Conservation (phyloP, 2,888 invertebrate species). For the Trissoscelio sp. region DNA sequence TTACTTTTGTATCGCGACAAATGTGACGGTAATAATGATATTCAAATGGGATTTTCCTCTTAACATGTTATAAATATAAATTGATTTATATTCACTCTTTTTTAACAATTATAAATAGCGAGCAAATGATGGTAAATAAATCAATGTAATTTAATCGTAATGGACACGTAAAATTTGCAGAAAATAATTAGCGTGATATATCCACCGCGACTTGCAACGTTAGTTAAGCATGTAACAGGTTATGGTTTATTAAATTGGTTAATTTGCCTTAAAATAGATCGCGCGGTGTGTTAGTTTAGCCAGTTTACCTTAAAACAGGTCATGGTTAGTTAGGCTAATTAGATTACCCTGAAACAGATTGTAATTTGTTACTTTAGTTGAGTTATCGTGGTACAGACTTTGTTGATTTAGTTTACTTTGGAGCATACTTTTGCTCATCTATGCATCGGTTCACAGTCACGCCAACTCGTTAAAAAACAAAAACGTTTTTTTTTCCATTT, state of each 20-base stretch:
- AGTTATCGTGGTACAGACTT: constrained; percentile 28
- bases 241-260: constrained; percentile 50
- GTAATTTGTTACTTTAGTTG: constrained; percentile 52
- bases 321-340: constrained; percentile 58
- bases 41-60: constrained; percentile 15
- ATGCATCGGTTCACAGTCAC: background rate
- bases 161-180: background rate
- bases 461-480: background rate
- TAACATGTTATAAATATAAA: constrained; percentile 9
- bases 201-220: constrained; percentile 5
- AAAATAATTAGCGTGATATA: constrained; percentile 8
- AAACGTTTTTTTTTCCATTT: too few relatives aligned
- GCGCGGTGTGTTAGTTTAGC: constrained; percentile 35
- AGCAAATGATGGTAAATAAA: background rate
- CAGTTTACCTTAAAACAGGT: constrained; percentile 56
- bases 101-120: background rate
- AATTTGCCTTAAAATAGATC: constrained; percentile 51
- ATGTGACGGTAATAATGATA: constrained; percentile 22
- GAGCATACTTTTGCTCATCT: constrained; percentile 29
- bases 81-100: background rate
- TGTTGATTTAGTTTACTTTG: constrained; percentile 39
- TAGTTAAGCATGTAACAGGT: constrained; percentile 28
- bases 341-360: constrained; percentile 49
- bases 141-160: background rate
- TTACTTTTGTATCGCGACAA: constrained; percentile 25